These are phyloP conservation scores for Drosophila santomea DNA, from an alignment of 1,140 invertebrate species.

Conservation along the genomic window DNA sequence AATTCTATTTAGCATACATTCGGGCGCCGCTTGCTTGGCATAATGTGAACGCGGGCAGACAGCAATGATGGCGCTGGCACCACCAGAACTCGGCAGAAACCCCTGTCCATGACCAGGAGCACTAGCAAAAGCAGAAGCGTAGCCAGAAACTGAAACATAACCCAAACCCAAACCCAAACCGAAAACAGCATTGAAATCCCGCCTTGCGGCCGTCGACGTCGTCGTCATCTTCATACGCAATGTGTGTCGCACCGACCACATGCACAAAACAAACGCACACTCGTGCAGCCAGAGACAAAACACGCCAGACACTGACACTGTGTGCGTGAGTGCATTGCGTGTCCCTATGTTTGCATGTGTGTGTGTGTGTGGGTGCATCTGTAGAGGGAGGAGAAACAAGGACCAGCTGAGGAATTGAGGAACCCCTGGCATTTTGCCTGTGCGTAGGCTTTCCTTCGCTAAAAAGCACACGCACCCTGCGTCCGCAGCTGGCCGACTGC, in stretches of 20 bases:
- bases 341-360: slow-evolving; percentile 12
- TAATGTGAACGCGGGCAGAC: slow-evolving; percentile 67
- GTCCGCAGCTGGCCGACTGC: slow-evolving; percentile 28
- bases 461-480: slow-evolving; percentile 23
- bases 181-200: slow-evolving; percentile 60
- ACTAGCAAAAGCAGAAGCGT: neutral
- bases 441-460: slow-evolving; percentile 45
- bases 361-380: slow-evolving; percentile 21
- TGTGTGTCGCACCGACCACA: slow-evolving; percentile 74
- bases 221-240: slow-evolving; percentile 69
- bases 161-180: slow-evolving; percentile 15
- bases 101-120: neutral
- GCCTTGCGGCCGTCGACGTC: slow-evolving; percentile 59
- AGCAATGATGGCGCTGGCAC: slow-evolving; percentile 29
- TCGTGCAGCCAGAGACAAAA: slow-evolving; percentile 21
- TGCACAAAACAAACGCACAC: slow-evolving; percentile 35
- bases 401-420: slow-evolving; percentile 8
- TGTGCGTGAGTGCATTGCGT: slow-evolving; percentile 52
- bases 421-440: slow-evolving; percentile 38
- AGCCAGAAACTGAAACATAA: slow-evolving; percentile 15
- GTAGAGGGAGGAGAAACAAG: slow-evolving; percentile 8
- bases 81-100: neutral
- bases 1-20: slow-evolving; percentile 84
- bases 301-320: slow-evolving; percentile 67
- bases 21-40: slow-evolving; percentile 68